phyloP scores from a whole-genome alignment of 2,797 vertebrate species.

The Knipowitschia caucasica region DNA sequence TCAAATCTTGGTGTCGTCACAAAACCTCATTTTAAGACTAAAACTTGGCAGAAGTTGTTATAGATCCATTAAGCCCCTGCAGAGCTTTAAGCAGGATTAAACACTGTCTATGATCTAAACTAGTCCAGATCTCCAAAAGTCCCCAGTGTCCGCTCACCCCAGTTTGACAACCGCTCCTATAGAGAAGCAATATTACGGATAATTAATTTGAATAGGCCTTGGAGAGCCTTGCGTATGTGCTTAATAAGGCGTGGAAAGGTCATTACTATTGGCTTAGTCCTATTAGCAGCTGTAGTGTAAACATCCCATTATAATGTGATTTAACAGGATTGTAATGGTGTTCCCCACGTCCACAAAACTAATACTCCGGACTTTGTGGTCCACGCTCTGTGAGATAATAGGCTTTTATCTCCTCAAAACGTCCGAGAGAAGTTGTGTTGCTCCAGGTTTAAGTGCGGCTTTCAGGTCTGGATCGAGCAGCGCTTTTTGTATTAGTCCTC shows the following conservation, averaged over 20 bases:
- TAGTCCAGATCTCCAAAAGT: not conserved
- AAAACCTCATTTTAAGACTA: too few relatives aligned
- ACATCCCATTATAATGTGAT: slow-evolving; percentile 2
- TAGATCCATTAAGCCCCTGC: not conserved
- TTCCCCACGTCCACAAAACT: slow-evolving; percentile 3
- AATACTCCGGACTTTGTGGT: not conserved
- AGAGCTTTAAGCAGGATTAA: not conserved
- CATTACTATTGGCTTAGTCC: slow-evolving; percentile 13
- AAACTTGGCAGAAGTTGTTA: not conserved
- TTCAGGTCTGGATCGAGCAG: too few relatives aligned
- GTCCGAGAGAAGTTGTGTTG: too few relatives aligned
- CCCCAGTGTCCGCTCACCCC: not conserved
- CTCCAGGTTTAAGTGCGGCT: not conserved
- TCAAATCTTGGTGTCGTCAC: too few relatives aligned
- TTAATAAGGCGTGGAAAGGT: slow-evolving; percentile 37
- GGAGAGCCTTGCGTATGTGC: slow-evolving; percentile 5
- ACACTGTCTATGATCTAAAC: not conserved
- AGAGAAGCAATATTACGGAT: slow-evolving; percentile 11
- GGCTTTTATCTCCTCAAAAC: not conserved
- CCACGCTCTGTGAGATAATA: not conserved
- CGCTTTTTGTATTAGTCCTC: too few relatives aligned
- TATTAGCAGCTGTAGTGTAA: slow-evolving; percentile 9
- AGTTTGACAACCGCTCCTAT: not conserved
- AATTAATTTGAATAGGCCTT: slow-evolving; percentile 30
- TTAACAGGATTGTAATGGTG: slow-evolving; percentile 9